A percentile compares a stretch with the other conserved stretches of the same genome.
phyloP scores from a whole-genome alignment of 1,140 invertebrate species.

The Platorchestia sp. region DNA sequence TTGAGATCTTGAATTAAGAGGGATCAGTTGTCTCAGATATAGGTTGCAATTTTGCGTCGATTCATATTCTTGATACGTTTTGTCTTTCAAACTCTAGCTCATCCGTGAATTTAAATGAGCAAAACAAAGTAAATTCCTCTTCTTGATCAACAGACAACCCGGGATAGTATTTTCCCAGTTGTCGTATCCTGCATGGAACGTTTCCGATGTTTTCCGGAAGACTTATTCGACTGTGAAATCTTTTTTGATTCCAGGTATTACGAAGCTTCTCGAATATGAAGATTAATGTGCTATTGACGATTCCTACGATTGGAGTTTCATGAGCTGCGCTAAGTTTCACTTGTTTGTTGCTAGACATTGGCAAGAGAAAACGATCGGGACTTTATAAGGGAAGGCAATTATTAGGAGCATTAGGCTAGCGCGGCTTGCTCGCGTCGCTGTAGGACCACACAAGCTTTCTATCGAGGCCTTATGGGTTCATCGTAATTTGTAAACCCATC shows the following conservation, averaged over 20 bases:
- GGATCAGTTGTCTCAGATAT: not conserved
- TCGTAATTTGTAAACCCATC: slow-evolving; percentile 43
- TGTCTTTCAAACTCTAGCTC: not conserved
- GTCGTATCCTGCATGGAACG: not conserved
- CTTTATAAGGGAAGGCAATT: slow-evolving; percentile 19
- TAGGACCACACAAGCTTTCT: slow-evolving; percentile 34
- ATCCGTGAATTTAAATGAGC: not conserved
- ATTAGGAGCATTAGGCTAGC: slow-evolving; percentile 22
- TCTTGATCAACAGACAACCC: not conserved
- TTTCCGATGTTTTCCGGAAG: not conserved
- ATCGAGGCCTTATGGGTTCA: slow-evolving; percentile 24
- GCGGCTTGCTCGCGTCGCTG: not conserved
- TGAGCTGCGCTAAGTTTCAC: not conserved
- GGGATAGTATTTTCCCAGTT: not conserved
- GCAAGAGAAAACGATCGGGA: not conserved
- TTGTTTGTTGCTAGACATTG: slow-evolving; percentile 1
- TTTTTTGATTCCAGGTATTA: not conserved
- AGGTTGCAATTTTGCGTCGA: not conserved
- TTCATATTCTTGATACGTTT: not conserved
- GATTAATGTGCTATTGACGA: not conserved
- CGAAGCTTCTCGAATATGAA: not conserved
- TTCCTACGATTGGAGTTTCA: not conserved
- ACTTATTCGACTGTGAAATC: not conserved
- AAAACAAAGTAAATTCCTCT: not conserved
- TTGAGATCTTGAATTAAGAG: too few species aligned